Evolutionary conservation across 2,797 vertebrate genomes (phyloP).

Genomic region (Danio aesculapii): DNA sequence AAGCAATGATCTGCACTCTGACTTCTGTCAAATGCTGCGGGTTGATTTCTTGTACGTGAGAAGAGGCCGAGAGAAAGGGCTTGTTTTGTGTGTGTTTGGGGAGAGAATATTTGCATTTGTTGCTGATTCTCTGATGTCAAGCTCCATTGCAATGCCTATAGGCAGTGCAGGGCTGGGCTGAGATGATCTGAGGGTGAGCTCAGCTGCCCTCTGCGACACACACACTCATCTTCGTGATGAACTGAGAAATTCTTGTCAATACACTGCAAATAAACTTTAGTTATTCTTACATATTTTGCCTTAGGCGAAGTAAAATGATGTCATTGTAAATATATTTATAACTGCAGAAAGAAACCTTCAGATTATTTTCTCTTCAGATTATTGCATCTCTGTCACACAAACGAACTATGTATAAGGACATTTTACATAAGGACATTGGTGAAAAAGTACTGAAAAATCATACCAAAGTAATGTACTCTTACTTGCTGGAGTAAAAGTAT

Average conservation of each 20-base stretch:
- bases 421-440: too few relatives aligned
- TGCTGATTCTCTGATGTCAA: constrained; percentile 25
- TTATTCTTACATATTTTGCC: not conserved
- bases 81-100: constrained; percentile 13
- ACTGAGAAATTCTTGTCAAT: constrained; percentile 6
- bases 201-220: not conserved
- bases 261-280: not conserved
- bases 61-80: constrained; percentile 11
- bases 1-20: not conserved
- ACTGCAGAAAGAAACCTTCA: not conserved
- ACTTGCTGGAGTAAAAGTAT: too few relatives aligned
- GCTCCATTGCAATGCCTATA: constrained; percentile 8
- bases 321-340: not conserved
- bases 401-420: too few relatives aligned
- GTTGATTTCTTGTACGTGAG: constrained; percentile 2
- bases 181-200: constrained; percentile 20
- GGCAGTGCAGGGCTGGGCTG: not conserved
- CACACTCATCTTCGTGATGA: not conserved
- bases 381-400: too few relatives aligned
- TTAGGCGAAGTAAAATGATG: not conserved
- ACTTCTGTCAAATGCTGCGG: constrained; percentile 28
- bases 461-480: too few relatives aligned
- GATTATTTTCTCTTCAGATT: too few relatives aligned
- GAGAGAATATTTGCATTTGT: constrained; percentile 27
- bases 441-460: too few relatives aligned